Percentiles rank a stretch among this genome's conserved stretches.
Evolutionary conservation across 2,888 invertebrate species (phyloP).

Genomic region (Tholera decimalis): DNA sequence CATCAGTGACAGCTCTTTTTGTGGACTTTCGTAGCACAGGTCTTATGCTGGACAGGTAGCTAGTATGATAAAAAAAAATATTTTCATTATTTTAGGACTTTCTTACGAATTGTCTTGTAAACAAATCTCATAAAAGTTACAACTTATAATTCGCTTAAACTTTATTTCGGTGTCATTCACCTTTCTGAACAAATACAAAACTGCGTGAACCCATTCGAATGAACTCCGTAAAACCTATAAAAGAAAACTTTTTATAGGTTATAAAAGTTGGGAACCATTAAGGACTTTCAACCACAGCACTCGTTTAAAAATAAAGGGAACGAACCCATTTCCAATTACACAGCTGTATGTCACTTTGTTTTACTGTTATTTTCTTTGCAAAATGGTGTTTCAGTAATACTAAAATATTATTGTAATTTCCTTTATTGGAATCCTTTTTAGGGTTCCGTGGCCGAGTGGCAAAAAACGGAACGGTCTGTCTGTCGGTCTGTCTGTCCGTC

Average conservation of each 20-base stretch:
- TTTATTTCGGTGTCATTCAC: conserved; percentile 40
- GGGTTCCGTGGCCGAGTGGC: too few relatives aligned
- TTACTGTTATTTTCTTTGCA: not conserved
- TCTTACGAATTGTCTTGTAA: too few relatives aligned
- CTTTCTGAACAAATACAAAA: conserved; percentile 35
- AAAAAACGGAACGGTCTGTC: too few relatives aligned
- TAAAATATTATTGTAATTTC: not conserved
- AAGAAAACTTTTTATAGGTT: conserved; percentile 52
- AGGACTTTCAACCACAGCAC: conserved; percentile 29
- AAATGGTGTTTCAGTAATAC: not conserved
- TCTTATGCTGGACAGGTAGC: too few relatives aligned
- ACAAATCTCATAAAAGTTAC: conserved; percentile 18
- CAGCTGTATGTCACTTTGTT: not conserved
- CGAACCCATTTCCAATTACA: conserved; percentile 23
- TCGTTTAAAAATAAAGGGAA: conserved; percentile 38
- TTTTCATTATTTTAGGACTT: too few relatives aligned
- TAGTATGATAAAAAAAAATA: conserved; percentile 15
- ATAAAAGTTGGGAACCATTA: conserved; percentile 49
- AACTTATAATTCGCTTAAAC: conserved; percentile 25
- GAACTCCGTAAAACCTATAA: conserved; percentile 56
- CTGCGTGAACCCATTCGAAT: conserved; percentile 25
- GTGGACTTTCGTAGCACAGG: too few relatives aligned
- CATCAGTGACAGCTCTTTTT: too few relatives aligned
- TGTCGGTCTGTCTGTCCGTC: too few relatives aligned
- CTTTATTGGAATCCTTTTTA: not conserved